Conservation (phyloP, 2,113 vertebrate species). For the Columbina picui region DNA sequence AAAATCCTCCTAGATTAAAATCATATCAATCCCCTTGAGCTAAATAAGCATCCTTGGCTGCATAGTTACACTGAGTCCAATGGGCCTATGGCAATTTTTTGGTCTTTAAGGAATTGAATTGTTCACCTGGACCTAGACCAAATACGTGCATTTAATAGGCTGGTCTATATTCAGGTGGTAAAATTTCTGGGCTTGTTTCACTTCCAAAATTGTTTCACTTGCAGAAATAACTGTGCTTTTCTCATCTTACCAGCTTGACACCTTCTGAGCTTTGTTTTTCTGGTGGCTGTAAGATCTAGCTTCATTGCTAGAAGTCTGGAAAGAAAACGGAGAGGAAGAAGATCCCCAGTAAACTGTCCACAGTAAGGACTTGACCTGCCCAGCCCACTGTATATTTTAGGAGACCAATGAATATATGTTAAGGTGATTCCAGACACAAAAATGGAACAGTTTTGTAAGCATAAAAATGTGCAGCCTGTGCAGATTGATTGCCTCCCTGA, state of each 20-base stretch:
- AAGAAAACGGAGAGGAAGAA: background rate
- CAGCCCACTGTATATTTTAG: background rate
- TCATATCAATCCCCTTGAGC: background rate
- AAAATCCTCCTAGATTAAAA: background rate
- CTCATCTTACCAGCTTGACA: background rate
- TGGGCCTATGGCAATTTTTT: background rate
- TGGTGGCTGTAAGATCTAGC: background rate
- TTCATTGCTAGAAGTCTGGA: background rate
- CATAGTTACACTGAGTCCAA: background rate
- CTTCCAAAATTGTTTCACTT: background rate
- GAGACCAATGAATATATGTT: background rate
- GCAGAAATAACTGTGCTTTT: background rate
- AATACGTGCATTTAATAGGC: background rate
- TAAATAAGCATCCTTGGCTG: background rate
- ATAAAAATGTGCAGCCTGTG: background rate
- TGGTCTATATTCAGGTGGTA: background rate
- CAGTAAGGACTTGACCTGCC: background rate
- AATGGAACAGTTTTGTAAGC: background rate
- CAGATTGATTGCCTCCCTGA: background rate
- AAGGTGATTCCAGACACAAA: background rate
- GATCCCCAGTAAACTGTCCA: background rate
- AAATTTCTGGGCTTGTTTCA: background rate
- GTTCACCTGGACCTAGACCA: background rate
- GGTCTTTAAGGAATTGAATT: background rate
- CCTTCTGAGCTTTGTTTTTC: background rate